A percentile compares a stretch with the other conserved stretches of the same genome.
Evolutionary conservation across 2,113 vertebrate genomes (phyloP).

Genomic region (Machaerirhynchus nigripectus): DNA sequence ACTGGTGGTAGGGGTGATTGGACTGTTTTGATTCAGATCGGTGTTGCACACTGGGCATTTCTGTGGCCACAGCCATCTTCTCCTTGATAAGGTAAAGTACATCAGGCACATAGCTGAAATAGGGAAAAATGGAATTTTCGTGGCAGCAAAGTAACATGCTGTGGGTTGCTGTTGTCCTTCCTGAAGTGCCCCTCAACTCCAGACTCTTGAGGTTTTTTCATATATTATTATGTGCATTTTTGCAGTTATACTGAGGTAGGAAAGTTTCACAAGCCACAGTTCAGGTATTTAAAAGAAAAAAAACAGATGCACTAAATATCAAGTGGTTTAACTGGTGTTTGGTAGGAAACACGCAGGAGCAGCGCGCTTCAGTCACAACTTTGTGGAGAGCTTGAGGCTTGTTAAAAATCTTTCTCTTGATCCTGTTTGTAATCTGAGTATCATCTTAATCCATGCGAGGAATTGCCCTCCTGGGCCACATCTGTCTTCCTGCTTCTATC

Average conservation of each 20-base stretch:
- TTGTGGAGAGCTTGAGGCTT: not conserved
- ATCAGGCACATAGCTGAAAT: not conserved
- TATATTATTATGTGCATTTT: not conserved
- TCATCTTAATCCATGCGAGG: not conserved
- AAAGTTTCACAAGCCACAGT: not conserved
- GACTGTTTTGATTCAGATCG: not conserved
- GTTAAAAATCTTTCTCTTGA: not conserved
- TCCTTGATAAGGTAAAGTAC: not conserved
- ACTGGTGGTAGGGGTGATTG: too few relatives aligned
- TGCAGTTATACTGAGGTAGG: not conserved
- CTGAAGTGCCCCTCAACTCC: not conserved
- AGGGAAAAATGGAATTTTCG: not conserved
- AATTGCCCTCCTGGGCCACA: not conserved
- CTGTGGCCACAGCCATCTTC: not conserved
- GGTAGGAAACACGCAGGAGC: not conserved
- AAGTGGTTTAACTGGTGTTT: not conserved
- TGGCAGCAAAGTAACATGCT: not conserved
- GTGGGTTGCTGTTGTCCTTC: not conserved
- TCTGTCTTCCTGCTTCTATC: not conserved
- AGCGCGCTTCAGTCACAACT: not conserved
- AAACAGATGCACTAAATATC: accelerated
- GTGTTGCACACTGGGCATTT: not conserved
- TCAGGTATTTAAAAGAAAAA: not conserved
- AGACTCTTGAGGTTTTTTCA: not conserved
- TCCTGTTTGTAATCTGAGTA: not conserved